Evolutionary conservation across 2,113 vertebrate species (phyloP), one percentile per base, ranked within the genome.

Genomic region (Galbula dea): DNA sequence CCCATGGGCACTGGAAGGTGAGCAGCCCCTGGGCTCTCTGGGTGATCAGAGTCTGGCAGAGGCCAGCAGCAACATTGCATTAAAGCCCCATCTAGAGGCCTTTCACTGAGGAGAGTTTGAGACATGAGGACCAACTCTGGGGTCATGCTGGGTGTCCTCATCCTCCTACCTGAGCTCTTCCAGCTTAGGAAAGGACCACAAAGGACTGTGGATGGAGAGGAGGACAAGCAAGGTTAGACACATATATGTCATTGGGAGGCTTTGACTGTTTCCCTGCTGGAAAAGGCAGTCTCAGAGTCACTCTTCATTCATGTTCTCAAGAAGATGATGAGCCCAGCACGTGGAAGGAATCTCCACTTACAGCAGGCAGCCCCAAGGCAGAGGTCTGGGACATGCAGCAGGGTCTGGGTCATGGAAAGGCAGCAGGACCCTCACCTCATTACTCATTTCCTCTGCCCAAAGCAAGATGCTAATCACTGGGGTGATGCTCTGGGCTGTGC

Each of bases 31-130:
- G 0, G 29, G 49, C 55, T 68, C 49, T 7, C 3, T 0, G 3
- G 51, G 54, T 8, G 2, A 17, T 15, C 15, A 1, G 24, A 68
- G 66, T 24, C 57, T 8, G 9, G 85, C 49, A 17, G 39, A 55
- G 23, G 4, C 46, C 69, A 7, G 57, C 72, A 59, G 71, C 75
- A 91, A 54, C 26, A 54, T 83, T 86, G 75, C 86, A 71, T 86
- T 90, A 88, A 95, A 94, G 86, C 91, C 89, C 83, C 90, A 94
- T 80, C 93, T 92, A 94, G 93, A 93, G 83, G 75, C 90, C 76
- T 95, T 86, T 92, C 46, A 23, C 27, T 5, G 9, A 86, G 91
- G 52, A 93, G 61, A 88, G 30, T 34, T 6, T 20, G 55, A 65
- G 57, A 93, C 34, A 9, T 2, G 45, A 15, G 55, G 32, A 77